Base-by-base conservation (phyloP, 2,888 invertebrate genomes). In the Crioceris asparagi region DNA sequence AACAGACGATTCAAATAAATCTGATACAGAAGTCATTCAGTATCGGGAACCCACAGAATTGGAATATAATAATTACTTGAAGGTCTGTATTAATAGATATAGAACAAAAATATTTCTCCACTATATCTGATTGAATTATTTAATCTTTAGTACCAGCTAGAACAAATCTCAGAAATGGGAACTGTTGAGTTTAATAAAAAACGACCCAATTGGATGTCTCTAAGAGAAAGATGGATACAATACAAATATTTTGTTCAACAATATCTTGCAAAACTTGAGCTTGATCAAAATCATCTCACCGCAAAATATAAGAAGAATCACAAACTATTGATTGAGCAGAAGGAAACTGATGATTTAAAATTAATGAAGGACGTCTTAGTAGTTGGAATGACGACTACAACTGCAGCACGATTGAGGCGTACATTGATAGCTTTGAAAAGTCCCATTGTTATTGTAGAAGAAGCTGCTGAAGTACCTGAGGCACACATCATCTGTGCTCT, bases 391-490 rank as follows among this genome's bases (percentile, higher is more conserved):
- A 87, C 87, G 3, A 85, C 85, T 1, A 77, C 82, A 0, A 75
- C 76, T 12, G 85, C 84, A 0, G 83, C 86, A 0, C 68, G 77
- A 36, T 61, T 76, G 14, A 75, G 77, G 46, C 66, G 69, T 4
- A 62, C 80, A 5, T 23, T 40, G 26, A 25, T 70, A 34, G 64
- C 69, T 31, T 59, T 84, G 3, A 62, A 69, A 38, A 72, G 76
- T 2, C 73, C 75, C 41, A 77, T 84, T 49, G 81, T 83, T 0
- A 72, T 85, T 11, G 81, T 91, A 1, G 91, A 91, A 32, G 92
- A 92, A 65, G 90, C 90, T 1, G 90, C 87, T 0, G 88, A 91
- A 66, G 83, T 90, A 0, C 62, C 88, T 26, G 92, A 92, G 57
- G 72, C 83, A 25, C 26, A n/a, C 7, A 25, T 4, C 12, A 11